phyloP scores from a whole-genome alignment of 2,888 invertebrate species.

The Pyrrhosoma nymphula region DNA sequence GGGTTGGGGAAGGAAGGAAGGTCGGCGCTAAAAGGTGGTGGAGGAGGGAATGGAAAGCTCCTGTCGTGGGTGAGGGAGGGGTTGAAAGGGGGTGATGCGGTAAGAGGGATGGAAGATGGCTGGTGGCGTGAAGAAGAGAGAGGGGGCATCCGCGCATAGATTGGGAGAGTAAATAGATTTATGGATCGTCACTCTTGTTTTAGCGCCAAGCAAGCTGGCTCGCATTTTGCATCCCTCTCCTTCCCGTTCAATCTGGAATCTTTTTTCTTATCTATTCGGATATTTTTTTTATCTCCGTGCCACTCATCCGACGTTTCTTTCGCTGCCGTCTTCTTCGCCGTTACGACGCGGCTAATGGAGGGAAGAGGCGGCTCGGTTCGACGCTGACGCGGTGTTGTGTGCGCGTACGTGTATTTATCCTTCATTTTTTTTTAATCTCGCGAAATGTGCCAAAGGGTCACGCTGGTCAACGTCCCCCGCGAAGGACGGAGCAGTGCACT shows the following conservation, averaged over 20 bases:
- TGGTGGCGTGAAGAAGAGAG: too few relatives aligned
- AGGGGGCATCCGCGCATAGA: background rate
- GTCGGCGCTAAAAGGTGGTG: background rate
- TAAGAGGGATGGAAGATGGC: background rate
- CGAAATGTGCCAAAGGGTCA: slow-evolving; percentile 36
- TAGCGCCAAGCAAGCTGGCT: background rate
- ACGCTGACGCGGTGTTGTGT: background rate
- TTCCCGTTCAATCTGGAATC: background rate
- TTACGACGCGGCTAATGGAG: slow-evolving; percentile 10
- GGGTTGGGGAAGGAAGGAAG: background rate
- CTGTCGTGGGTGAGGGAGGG: background rate
- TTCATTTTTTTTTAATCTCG: background rate
- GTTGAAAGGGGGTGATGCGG: background rate
- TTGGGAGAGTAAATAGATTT: slow-evolving; percentile 30
- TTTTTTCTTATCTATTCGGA: background rate
- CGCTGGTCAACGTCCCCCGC: slow-evolving; percentile 28
- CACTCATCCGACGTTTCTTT: background rate
- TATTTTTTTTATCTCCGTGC: background rate
- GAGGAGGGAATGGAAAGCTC: background rate
- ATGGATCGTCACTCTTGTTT: slow-evolving; percentile 19
- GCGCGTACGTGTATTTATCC: background rate
- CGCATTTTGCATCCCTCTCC: background rate
- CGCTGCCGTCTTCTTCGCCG: background rate
- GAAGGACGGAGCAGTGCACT: slow-evolving; percentile 28
- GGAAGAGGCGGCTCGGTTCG: background rate